Base-by-base conservation (phyloP, 2,113 vertebrate genomes). In the Epinephelus lanceolatus region DNA sequence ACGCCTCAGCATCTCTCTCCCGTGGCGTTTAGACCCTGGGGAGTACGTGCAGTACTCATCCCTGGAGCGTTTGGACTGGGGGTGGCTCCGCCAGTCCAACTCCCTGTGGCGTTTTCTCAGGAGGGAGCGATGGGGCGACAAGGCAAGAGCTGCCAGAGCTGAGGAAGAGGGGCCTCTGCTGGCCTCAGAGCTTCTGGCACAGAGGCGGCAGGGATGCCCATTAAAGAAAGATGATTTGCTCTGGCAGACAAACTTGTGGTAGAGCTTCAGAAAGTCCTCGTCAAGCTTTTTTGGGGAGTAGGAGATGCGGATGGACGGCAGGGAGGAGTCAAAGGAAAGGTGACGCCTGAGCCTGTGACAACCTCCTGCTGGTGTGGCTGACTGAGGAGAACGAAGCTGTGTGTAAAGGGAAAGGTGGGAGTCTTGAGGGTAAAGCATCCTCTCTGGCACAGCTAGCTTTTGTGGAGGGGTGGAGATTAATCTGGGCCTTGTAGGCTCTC, bases 221-320 rank as follows among this genome's bases (percentile, higher is more conserved):
- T 73, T 59, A 0, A 76, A 80, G 11, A 23, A 57, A 0, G 84
- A 45, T 0, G 82, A 75, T 18, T 88, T 88, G 30, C 57, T 90
- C 78, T 81, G 87, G 23, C 95, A 95, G 56, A 95, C 90, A 21
- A 93, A 90, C 81, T 88, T 93, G 85, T 95, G 95, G 83, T 95
- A 96, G 11, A 94, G 80, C 65, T 85, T 94, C 4, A 61, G 37
- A 40, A 95, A 94, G 42, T 95, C 90, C 0, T 88, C 75, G 0
- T 96, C 93, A 0, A 95, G 45, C 42, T 93, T 70, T 27, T 90
- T 81, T 0, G 81, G 49, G 0, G 83, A 81, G 42, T 12, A 55
- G 0, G 40, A 53, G 45, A 1, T 1, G 4, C 21, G 37, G 42
- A 0, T 21, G 0, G 18, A 9, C 9, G 42, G 71, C 71, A 52